Conservation (phyloP, 2,888 invertebrate genomes). For the Odontomyia ornata region DNA sequence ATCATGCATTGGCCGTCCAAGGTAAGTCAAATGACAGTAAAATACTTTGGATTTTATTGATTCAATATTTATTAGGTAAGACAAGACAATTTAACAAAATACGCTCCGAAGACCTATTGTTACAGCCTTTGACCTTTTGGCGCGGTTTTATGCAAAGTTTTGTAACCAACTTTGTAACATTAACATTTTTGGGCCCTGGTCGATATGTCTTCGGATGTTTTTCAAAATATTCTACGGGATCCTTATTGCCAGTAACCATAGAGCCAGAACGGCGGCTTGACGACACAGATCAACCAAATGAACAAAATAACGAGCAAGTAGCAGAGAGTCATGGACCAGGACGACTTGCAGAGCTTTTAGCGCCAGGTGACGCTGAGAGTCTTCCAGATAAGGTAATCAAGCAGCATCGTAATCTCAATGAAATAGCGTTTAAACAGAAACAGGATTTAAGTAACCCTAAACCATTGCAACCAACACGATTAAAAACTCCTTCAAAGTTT, state of each 20-base stretch:
- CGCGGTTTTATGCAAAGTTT: slow-evolving; percentile 7
- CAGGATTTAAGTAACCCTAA: background rate
- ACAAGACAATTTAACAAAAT: background rate
- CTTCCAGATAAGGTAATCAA: background rate
- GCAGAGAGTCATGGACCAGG: background rate
- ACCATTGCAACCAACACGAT: background rate
- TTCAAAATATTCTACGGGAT: slow-evolving; percentile 20
- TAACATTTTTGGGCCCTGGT: background rate
- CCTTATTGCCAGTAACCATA: background rate
- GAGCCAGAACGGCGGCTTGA: background rate
- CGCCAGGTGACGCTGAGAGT: background rate
- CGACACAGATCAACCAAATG: background rate
- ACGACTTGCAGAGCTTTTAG: background rate
- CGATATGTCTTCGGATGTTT: background rate
- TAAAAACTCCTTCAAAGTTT: background rate
- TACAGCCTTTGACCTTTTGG: background rate
- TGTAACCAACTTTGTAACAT: background rate
- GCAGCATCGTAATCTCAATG: background rate
- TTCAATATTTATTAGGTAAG: background rate
- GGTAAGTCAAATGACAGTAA: background rate
- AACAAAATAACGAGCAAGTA: background rate
- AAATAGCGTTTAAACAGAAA: slow-evolving; percentile 8
- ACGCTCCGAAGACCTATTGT: background rate
- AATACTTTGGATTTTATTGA: background rate
- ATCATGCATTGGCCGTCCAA: slow-evolving; percentile 1